These are phyloP conservation scores for Herminia tarsipennalis DNA, from an alignment of 2,888 invertebrate species.

Conservation along the genomic window DNA sequence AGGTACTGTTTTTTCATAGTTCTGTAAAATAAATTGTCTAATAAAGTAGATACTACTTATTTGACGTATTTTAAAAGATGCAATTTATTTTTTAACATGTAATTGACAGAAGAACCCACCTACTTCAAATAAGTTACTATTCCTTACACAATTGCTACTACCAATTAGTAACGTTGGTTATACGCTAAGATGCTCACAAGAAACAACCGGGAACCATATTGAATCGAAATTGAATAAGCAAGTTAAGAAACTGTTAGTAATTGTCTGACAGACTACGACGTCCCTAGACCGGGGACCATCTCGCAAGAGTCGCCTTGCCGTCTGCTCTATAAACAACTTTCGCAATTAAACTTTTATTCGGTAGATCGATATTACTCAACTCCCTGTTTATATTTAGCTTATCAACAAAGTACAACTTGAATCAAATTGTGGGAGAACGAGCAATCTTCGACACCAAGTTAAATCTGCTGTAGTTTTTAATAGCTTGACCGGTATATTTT, in stretches of 20 bases:
- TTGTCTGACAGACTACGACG: constrained; percentile 46
- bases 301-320: constrained; percentile 57
- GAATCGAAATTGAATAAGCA: constrained; percentile 48
- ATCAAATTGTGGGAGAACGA: constrained; percentile 42
- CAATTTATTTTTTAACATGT: too few relatives aligned
- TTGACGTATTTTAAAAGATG: too few relatives aligned
- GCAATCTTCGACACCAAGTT: constrained; percentile 25
- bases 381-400: constrained; percentile 65
- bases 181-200: not conserved
- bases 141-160: too few relatives aligned
- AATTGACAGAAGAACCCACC: too few relatives aligned
- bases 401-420: constrained; percentile 54
- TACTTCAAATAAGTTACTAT: too few relatives aligned
- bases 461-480: too few relatives aligned
- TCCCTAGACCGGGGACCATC: constrained; percentile 36
- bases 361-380: constrained; percentile 67
- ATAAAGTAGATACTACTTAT: too few relatives aligned
- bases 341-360: constrained; percentile 81
- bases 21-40: too few relatives aligned
- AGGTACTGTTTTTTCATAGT: too few relatives aligned
- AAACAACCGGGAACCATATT: constrained; percentile 26
- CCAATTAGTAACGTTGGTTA: not conserved
- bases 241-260: constrained; percentile 55
- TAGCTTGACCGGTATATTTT: too few relatives aligned
- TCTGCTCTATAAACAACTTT: constrained; percentile 79